phyloP scores from a whole-genome alignment of 1,140 invertebrate species.

The Orchesella cincta region DNA sequence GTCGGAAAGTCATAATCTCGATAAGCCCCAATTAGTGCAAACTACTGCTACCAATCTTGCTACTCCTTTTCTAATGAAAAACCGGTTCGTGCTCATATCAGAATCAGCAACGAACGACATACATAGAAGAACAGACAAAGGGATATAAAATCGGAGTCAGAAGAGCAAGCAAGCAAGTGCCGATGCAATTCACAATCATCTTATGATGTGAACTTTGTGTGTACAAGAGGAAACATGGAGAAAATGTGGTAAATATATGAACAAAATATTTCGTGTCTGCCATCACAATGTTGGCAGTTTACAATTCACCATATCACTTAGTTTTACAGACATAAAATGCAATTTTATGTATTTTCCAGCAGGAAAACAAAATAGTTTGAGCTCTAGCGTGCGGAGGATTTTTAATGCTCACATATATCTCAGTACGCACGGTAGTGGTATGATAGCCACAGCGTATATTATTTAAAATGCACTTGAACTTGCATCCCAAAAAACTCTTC shows the following conservation, averaged over 20 bases:
- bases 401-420: no score
- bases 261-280: not conserved
- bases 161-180: not conserved
- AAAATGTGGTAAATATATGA: constrained; percentile 5
- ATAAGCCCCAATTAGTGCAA: constrained; percentile 28
- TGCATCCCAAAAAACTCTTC: not conserved
- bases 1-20: constrained; percentile 17
- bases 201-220: not conserved
- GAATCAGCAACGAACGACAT: not conserved
- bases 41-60: constrained; percentile 19
- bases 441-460: not conserved
- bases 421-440: not conserved
- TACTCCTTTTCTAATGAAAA: constrained; percentile 8
- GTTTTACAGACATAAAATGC: constrained; percentile 4
- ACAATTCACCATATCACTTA: constrained; percentile 12
- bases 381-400: not conserved
- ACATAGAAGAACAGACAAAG: not conserved
- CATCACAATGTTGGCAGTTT: not conserved
- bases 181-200: not conserved
- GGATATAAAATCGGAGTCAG: not conserved
- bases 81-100: constrained; percentile 20
- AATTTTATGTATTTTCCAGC: constrained; percentile 18
- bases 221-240: not conserved
- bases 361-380: not conserved
- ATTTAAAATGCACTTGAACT: constrained; percentile 16